Conservation (phyloP, 2,888 invertebrate species). For the Drosophila eohydei region DNA sequence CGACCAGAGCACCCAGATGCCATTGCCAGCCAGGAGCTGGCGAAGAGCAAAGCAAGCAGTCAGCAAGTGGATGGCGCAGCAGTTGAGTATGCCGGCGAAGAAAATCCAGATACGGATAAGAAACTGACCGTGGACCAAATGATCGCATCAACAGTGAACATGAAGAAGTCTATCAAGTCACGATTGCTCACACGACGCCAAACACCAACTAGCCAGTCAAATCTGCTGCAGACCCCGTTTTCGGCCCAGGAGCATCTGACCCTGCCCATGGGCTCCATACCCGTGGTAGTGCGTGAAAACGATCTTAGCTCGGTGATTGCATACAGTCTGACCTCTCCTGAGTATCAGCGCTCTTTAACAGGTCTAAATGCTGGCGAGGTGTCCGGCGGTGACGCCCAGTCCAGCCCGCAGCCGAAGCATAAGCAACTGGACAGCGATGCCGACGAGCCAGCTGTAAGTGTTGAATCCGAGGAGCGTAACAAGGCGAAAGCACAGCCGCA, state of each 20-base stretch:
- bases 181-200: slow-evolving; percentile 89
- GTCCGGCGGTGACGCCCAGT: slow-evolving; percentile 36
- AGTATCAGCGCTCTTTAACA: slow-evolving; percentile 89
- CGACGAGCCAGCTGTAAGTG: slow-evolving; percentile 66
- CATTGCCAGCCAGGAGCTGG: slow-evolving; percentile 63
- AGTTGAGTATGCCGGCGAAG: slow-evolving; percentile 47
- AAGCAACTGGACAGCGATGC: slow-evolving; percentile 81
- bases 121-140: slow-evolving; percentile 67
- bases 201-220: slow-evolving; percentile 86
- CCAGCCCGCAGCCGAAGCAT: slow-evolving; percentile 82
- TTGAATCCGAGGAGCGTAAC: slow-evolving; percentile 52
- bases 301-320: slow-evolving; percentile 95
- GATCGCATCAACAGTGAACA: slow-evolving; percentile 53
- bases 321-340: slow-evolving; percentile 90
- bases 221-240: slow-evolving; percentile 87
- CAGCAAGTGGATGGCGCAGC: slow-evolving; percentile 21
- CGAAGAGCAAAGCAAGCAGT: slow-evolving; percentile 35
- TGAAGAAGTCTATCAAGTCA: slow-evolving; percentile 87
- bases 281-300: slow-evolving; percentile 91
- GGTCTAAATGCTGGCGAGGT: slow-evolving; percentile 76
- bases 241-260: slow-evolving; percentile 89
- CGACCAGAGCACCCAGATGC: slow-evolving; percentile 85
- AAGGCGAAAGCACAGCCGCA: slow-evolving; percentile 50
- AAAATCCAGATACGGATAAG: slow-evolving; percentile 52
- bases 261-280: slow-evolving; percentile 87